phyloP scores from a whole-genome alignment of 2,113 vertebrate genomes.

The Sterna hirundo region DNA sequence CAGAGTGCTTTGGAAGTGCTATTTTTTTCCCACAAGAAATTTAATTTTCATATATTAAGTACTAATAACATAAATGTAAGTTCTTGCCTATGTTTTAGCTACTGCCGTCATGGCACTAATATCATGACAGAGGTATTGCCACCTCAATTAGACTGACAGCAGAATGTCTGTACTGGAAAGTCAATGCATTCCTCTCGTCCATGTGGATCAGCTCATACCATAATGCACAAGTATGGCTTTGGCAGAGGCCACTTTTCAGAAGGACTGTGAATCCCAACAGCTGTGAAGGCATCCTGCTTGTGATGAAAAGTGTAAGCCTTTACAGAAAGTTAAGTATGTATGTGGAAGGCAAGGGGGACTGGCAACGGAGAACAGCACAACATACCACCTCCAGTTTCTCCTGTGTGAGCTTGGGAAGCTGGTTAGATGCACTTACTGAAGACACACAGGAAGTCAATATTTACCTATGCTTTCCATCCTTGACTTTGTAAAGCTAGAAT shows the following conservation, averaged over 20 bases:
- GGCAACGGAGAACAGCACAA: neutral
- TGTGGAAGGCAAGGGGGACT: neutral
- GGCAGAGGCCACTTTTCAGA: neutral
- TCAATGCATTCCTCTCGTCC: neutral
- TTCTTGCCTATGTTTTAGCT: neutral
- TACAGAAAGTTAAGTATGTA: neutral
- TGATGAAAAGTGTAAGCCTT: neutral
- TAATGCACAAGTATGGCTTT: too few relatives aligned
- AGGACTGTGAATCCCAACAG: neutral
- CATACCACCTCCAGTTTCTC: neutral
- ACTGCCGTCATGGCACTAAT: neutral
- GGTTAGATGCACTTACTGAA: neutral
- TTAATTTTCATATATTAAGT: neutral
- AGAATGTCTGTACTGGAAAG: neutral
- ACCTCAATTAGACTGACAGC: neutral
- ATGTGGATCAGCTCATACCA: neutral
- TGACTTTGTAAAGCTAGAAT: neutral
- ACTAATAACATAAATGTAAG: neutral
- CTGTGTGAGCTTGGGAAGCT: neutral
- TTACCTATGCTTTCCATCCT: neutral
- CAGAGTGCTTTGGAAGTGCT: neutral
- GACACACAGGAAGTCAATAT: neutral
- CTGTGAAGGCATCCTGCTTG: neutral
- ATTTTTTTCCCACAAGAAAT: neutral
- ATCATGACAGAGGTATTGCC: neutral